Percentiles rank a stretch among this genome's conserved stretches.
Evolutionary conservation across 2,797 vertebrate species (phyloP).

Genomic region (Tapirus indicus): DNA sequence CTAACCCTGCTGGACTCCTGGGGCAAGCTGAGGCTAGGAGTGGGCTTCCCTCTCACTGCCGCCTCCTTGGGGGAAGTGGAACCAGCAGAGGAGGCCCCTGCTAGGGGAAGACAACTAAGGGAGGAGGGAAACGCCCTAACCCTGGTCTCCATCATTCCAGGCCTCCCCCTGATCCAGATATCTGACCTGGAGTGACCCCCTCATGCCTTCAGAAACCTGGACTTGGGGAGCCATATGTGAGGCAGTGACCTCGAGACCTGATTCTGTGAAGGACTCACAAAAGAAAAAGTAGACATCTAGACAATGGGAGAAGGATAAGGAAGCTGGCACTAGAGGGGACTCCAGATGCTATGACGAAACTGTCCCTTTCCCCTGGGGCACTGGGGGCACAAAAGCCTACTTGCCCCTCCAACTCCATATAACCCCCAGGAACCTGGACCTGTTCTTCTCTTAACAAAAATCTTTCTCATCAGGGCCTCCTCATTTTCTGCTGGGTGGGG

Average conservation of each 20-base stretch:
- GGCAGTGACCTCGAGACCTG: neutral
- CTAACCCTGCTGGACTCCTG: neutral
- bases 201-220: neutral
- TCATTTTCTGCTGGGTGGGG: neutral
- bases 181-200: conserved; percentile 66
- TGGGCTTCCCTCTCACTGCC: conserved; percentile 58
- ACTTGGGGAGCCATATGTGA: neutral
- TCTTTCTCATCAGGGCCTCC: neutral
- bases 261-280: conserved; percentile 13
- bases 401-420: neutral
- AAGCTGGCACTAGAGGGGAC: neutral
- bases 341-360: neutral
- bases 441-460: neutral
- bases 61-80: conserved; percentile 74
- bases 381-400: neutral
- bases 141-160: conserved; percentile 62
- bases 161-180: conserved; percentile 30
- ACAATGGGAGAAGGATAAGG: neutral
- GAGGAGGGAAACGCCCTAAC: conserved; percentile 76
- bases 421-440: neutral
- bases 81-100: conserved; percentile 75
- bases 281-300: conserved; percentile 24
- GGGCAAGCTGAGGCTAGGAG: neutral
- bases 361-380: neutral
- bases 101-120: conserved; percentile 18